Evolutionary conservation across 2,113 vertebrate species (phyloP).

Genomic region (Nanger granti): DNA sequence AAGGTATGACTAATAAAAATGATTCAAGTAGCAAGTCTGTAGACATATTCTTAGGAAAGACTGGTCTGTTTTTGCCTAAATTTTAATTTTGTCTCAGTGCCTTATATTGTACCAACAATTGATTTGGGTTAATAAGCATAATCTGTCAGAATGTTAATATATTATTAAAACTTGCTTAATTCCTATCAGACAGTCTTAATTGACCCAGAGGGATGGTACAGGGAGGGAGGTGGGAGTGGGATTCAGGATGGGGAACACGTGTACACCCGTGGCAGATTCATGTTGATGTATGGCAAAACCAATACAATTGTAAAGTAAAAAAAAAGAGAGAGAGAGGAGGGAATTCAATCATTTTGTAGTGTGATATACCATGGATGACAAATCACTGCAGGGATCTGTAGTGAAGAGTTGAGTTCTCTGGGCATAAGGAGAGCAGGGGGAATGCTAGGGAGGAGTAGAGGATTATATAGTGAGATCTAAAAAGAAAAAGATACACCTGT

Average conservation of each 20-base stretch:
- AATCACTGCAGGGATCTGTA: neutral
- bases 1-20: neutral
- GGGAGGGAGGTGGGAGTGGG: too few relatives aligned
- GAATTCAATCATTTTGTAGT: neutral
- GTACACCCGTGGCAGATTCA: too few relatives aligned
- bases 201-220: neutral
- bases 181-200: neutral
- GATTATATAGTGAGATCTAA: neutral
- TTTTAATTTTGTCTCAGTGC: conserved; percentile 11
- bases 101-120: neutral
- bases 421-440: neutral
- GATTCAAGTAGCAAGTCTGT: neutral
- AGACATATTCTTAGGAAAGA: neutral
- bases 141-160: neutral
- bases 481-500: neutral
- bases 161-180: conserved; percentile 24
- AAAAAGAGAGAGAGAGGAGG: neutral
- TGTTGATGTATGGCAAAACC: too few relatives aligned
- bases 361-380: neutral
- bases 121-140: neutral
- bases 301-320: too few relatives aligned
- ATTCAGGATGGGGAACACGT: too few relatives aligned
- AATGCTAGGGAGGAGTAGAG: neutral
- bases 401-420: neutral
- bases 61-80: neutral